Base-by-base conservation (phyloP, 2,797 vertebrate species). In the Sebastes diploproa region DNA sequence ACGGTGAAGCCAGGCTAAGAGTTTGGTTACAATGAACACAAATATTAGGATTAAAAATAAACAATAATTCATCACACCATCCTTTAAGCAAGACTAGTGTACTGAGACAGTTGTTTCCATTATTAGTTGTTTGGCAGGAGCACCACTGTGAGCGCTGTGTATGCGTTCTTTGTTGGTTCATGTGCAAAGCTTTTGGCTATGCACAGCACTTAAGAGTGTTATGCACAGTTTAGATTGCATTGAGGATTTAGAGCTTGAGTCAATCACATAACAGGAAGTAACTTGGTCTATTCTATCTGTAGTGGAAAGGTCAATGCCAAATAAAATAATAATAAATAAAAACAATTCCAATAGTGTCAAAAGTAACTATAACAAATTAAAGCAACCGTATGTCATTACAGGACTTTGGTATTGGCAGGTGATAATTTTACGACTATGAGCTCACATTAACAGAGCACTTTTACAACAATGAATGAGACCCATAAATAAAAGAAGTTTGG, bases 51-150 rank as follows among this genome's bases (percentile, higher is more conserved):
- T 56, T 34, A 25, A 54, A 77, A 75, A 67, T 63, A 62, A 77
- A 86, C 23, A 59, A 56, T 4, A 25, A 64, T 54, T 72, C 2
- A 77, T 69, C 62, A 69, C 14, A 56, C 23, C 25, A 54, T 16
- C 52, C 13, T 61, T 59, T 65, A 50, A 84, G 38, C 11, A 42
- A 75, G 29, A 81, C 46, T 52, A 4, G 14, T 54, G 11, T 46
- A 56, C 16, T 62, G 20, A 58, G 66, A 70, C 32, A 77, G 70
- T 68, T 2, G 6, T 81, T 74, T 70, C 34, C 64, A 70, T 54
- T 74, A 75, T 72, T 55, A 23, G 3, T 62, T 78, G 56, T 76
- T 66, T 74, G 50, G 64, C 30, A 65, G 14, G 22, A 68, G 74
- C 32, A 54, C 62, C 8, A 13, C 10, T 30, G 46, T 58, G 64